A percentile compares a stretch with the other conserved stretches of the same genome.
phyloP scores from a whole-genome alignment of 1,140 invertebrate genomes.

The Colletes gigas region DNA sequence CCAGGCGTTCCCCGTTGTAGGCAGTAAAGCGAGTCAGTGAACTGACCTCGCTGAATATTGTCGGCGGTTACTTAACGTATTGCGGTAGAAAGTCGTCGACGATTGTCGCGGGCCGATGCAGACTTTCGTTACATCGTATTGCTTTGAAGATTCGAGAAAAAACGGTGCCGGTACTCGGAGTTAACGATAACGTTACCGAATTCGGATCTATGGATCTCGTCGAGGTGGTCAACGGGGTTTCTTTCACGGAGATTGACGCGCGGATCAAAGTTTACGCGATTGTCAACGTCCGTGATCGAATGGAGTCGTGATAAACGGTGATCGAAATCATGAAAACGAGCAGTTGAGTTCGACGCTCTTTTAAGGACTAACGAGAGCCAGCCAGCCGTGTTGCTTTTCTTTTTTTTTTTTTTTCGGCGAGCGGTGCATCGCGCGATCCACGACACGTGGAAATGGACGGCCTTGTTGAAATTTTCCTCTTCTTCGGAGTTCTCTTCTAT shows the following conservation, averaged over 20 bases:
- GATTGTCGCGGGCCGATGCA: conserved; percentile 6
- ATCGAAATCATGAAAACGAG: conserved; percentile 28
- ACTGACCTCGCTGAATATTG: conserved; percentile 33
- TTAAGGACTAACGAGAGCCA: neutral
- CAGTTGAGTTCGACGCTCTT: conserved; percentile 11
- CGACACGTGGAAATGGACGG: conserved; percentile 72
- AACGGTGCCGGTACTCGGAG: neutral
- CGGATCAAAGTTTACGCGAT: conserved; percentile 12
- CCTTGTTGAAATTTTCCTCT: conserved; percentile 77
- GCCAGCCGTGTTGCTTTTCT: neutral
- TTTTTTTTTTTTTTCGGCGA: neutral
- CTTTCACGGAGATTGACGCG: neutral
- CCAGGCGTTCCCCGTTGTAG: neutral
- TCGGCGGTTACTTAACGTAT: conserved; percentile 50
- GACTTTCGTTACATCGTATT: conserved; percentile 9
- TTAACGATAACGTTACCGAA: neutral
- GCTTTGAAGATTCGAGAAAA: conserved; percentile 5
- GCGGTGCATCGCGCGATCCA: neutral
- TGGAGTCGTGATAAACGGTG: conserved; percentile 5
- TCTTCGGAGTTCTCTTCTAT: conserved; percentile 77
- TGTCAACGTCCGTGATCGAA: conserved; percentile 2
- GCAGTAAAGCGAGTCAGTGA: conserved; percentile 56
- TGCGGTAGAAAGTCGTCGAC: conserved; percentile 53
- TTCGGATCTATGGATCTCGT: conserved; percentile 39
- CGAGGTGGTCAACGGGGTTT: conserved; percentile 7